Evolutionary conservation across 2,888 invertebrate species (phyloP), one percentile per base, ranked within the genome.

Genomic region (Reticulitermes lucifugus): DNA sequence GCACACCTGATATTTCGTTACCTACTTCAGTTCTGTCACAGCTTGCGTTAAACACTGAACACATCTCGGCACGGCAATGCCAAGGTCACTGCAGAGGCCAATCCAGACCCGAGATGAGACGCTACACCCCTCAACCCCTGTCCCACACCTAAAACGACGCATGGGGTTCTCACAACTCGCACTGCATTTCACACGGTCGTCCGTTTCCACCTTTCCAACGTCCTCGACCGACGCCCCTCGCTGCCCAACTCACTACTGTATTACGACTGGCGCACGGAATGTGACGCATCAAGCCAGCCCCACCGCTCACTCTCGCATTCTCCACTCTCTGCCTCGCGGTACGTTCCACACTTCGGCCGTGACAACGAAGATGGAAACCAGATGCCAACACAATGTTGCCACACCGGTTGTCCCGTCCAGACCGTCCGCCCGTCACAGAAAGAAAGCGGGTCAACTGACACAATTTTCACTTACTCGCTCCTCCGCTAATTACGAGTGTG

Each of bases 381-480:
- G 86, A 86, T 86, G 86, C 85, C 85, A 59, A 77, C 46, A 35
- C 86, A 84, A 71, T 55, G 86, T 86, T 86, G 86, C 86, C 86
- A 75, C n/a, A 43, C 46, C 82, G 83, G 73, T 83, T 75, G 75
- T 14, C 9, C 35, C 29, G 25, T 35, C 46, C 25, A 29, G 51
- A n/a, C 51, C 35, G 29, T 65, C 35, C 55, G 81, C 65, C 43
- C n/a, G 46, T 80, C 25, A 65, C 80, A 41, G 85, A 85, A 85
- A 85, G 85, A 65, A 51, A 83, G 85, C 83, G 77, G 83, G 51
- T n/a, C 60, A 18, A 59, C n/a, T 35, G 70, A 46, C 81, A 81
- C 70, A 81, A 81, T 81, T 81, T 84, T 84, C 84, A 79, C 84
- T 79, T 60, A 84, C 79, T 75, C 84, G 55, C 43, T 84, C 60